Conservation (phyloP, 2,888 invertebrate genomes). For the Crossocerus cetratus region DNA sequence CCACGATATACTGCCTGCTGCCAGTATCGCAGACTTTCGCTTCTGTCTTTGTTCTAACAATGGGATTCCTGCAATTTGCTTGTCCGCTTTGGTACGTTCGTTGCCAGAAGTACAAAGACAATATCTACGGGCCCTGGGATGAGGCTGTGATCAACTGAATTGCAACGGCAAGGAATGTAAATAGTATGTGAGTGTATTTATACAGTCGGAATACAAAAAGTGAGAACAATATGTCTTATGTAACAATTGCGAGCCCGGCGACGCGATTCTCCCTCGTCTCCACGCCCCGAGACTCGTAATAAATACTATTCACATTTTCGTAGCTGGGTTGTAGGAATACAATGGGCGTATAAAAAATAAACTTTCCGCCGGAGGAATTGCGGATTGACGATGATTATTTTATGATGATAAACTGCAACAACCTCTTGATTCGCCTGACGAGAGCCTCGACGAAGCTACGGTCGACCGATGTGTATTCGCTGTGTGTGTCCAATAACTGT, state of each 20-base stretch:
- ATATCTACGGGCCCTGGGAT: conserved; percentile 99
- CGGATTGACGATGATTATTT: conserved; percentile 68
- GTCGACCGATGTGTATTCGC: conserved; percentile 83
- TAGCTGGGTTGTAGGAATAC: no score
- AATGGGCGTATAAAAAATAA: conserved; percentile 28
- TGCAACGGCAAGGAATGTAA: conserved; percentile 24
- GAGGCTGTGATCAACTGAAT: conserved; percentile 83
- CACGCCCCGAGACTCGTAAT: no score
- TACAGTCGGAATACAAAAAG: neutral
- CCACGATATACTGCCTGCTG: conserved; percentile 78
- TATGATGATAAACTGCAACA: conserved; percentile 87
- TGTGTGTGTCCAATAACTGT: conserved; percentile 84
- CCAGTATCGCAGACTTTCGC: conserved; percentile 80
- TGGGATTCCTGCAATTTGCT: conserved; percentile 83
- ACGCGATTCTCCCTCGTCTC: no score
- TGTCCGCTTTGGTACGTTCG: conserved; percentile 87
- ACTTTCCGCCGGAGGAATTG: conserved; percentile 12
- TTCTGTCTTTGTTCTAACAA: conserved; percentile 80
- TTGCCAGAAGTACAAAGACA: conserved; percentile 90
- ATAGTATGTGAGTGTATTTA: neutral
- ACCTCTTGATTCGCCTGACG: conserved; percentile 87
- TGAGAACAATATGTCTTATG: neutral
- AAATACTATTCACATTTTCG: no score
- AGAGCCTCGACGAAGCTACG: conserved; percentile 86
- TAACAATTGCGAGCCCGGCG: no score